Conservation (phyloP, 2,888 invertebrate genomes). For the Drosophila heteroneura region DNA sequence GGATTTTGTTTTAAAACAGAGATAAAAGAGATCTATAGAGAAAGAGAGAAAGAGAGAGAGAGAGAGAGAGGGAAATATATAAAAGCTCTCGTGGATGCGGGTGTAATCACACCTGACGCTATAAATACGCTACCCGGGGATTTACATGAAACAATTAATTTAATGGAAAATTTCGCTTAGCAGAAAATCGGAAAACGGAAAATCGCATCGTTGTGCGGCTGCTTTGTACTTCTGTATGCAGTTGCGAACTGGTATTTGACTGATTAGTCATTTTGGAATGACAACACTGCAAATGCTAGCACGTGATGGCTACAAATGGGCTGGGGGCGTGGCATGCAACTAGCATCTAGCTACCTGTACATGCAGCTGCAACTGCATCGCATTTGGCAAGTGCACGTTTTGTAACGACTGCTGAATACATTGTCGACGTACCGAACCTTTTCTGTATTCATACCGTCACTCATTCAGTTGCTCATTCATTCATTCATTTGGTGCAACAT, state of each 20-base stretch:
- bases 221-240: neutral
- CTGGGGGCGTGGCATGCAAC: conserved; percentile 24
- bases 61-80: neutral
- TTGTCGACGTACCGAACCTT: conserved; percentile 60
- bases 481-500: conserved; percentile 78
- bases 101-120: conserved; percentile 75
- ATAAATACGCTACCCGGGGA: conserved; percentile 61
- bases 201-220: neutral
- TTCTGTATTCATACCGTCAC: conserved; percentile 66
- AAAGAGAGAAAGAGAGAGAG: neutral
- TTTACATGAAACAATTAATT: conserved; percentile 71
- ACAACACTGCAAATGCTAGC: conserved; percentile 67
- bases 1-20: conserved; percentile 31
- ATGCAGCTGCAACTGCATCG: conserved; percentile 18
- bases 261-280: conserved; percentile 74
- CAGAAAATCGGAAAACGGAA: conserved; percentile 2
- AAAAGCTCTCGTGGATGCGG: conserved; percentile 36
- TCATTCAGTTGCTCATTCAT: conserved; percentile 35
- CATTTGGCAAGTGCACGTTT: conserved; percentile 66
- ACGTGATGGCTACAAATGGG: conserved; percentile 56
- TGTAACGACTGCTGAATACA: conserved; percentile 74
- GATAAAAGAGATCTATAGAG: neutral
- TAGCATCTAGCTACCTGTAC: conserved; percentile 16
- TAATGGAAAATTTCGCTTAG: conserved; percentile 60
- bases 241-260: conserved; percentile 63